Evolutionary conservation across 1,140 invertebrate genomes (phyloP).

Genomic region (Neodiprion lecontei): DNA sequence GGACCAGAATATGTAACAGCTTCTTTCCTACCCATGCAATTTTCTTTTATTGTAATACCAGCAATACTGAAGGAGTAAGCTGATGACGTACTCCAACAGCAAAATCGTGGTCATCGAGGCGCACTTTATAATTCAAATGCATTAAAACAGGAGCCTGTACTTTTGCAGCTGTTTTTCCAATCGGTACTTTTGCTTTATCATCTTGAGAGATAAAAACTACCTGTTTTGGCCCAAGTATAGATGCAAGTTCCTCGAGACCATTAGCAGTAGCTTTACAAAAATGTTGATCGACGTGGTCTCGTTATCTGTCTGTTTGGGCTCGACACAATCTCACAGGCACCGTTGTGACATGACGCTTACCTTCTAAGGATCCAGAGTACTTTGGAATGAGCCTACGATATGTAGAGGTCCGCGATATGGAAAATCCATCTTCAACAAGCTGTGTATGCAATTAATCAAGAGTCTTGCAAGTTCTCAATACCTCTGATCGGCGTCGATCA

Average conservation of each 20-base stretch:
- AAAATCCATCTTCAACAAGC: neutral
- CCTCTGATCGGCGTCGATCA: too few species aligned
- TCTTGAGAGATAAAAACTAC: slow-evolving; percentile 27
- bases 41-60: slow-evolving; percentile 33
- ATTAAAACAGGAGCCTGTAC: slow-evolving; percentile 33
- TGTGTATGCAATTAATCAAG: too few species aligned
- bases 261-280: slow-evolving; percentile 21
- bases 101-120: slow-evolving; percentile 57
- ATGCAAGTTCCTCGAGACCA: slow-evolving; percentile 20
- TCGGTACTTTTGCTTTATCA: slow-evolving; percentile 55
- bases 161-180: slow-evolving; percentile 53
- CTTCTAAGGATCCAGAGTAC: slow-evolving; percentile 21
- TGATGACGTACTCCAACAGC: slow-evolving; percentile 52
- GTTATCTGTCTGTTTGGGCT: slow-evolving; percentile 15
- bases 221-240: slow-evolving; percentile 24
- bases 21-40: slow-evolving; percentile 33
- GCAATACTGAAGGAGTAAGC: slow-evolving; percentile 48
- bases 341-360: slow-evolving; percentile 23
- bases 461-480: too few species aligned
- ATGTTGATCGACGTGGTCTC: slow-evolving; percentile 19
- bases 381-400: slow-evolving; percentile 28
- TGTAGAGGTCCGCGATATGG: neutral
- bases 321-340: slow-evolving; percentile 23
- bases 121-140: slow-evolving; percentile 51
- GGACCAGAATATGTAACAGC: slow-evolving; percentile 47